Base-by-base conservation (phyloP, 2,888 invertebrate genomes). In the Erpobdella octoculata region DNA sequence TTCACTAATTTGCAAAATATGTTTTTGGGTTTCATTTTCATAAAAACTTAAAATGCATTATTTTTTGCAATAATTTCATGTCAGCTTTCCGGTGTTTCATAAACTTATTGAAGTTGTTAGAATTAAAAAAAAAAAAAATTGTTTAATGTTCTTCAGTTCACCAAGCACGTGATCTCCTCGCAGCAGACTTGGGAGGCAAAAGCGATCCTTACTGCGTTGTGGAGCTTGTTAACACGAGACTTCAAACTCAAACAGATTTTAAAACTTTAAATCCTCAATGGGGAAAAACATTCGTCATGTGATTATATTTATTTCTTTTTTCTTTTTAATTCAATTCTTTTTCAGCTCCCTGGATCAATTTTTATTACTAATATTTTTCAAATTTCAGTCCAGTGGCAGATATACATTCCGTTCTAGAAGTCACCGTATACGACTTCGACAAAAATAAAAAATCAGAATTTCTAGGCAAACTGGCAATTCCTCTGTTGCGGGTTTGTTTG, bases 191-290 rank as follows among this genome's bases (percentile, higher is more conserved):
- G 53, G 95, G 95, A 0, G 95, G 96, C 2, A 97, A 97, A 83
- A 95, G 94, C 62, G 97, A 98, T 84, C 97, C 98, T 0, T 98
- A 97, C 84, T 96, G 95, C 83, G 96, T 97, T 0, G 83, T 98
- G 28, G 96, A 97, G 82, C 85, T 98, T 75, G 91, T 93, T 15
- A 98, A 98, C 81, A 89, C 93, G 0, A 88, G 97, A 68, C 85
- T 97, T 41, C 96, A 97, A 83, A 98, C 98, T 0, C 96, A 97
- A 83, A 98, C 97, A 0, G 96, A 97, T 83, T 98, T 97, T 83
- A 96, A 97, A 84, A 98, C 97, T 0, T 85, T 98, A 33, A 87
- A 90, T 71, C 98, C 98, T 0, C 92, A 90, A 76, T 98, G 97
- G 97, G 93, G 94, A 86, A 96, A 97, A 85, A 92, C 96, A 77